Base-by-base conservation (phyloP, 2,113 vertebrate genomes). In the Eurypyga helias region DNA sequence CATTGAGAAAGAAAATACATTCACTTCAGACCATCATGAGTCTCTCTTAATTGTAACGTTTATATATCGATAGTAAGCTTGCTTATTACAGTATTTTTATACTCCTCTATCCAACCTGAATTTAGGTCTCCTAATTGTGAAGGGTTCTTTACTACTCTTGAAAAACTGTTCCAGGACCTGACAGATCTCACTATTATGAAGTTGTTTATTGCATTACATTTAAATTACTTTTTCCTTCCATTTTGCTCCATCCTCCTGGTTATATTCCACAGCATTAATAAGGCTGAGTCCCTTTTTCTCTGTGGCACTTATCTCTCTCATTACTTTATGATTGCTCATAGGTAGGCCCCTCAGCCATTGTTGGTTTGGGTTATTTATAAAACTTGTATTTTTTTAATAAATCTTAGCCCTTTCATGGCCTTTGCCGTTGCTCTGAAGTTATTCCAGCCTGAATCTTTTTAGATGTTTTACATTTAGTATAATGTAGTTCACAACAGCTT, bases 21-120 rank as follows among this genome's bases (percentile, higher is more conserved):
- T 60, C 11, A 61, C 28, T 83, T 55, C 55, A 83, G 71, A 54
- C 8, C 20, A 12, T 38, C 60, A n/a, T 31, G 4, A 14, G 11
- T 10, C 4, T 41, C 6, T 28, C 66, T 72, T 19, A 34, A 36
- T 10, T 71, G 21, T 11, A 43, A 33, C 18, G 11, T 51, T 86
- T 43, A 28, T 26, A 11, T 52, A 67, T 29, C 0, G 0, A 48
- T 17, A 49, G 7, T 38, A 60, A 0, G 1, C 26, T 57, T 54
- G 4, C 17, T 77, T 77, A 17, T 16, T 51, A 7, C 13, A 48
- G 9, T 34, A 43, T 57, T 62, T 81, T 72, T 69, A 43, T 31
- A 52, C 4, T 25, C 5, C 8, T 77, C 11, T 55, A 6, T 65
- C 57, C 15, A 79, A 7, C 7, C 19, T 70, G 41, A 84, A 57